Base-by-base conservation (phyloP, 2,888 invertebrate species). In the Drosophila sordidula region DNA sequence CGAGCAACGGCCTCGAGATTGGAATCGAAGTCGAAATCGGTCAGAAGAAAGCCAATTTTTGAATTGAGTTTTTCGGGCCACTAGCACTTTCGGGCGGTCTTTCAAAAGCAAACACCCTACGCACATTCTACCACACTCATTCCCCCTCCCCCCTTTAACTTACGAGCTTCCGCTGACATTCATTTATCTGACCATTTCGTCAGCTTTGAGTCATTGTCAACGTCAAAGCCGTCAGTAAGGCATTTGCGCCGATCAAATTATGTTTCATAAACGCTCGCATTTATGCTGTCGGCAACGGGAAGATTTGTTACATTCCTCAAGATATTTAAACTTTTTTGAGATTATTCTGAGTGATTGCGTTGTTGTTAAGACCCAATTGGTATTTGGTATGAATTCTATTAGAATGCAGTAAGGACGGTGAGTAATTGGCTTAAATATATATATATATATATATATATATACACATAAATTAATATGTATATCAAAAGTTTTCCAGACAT, bases 261-360 rank as follows among this genome's bases (percentile, higher is more conserved):
- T 90, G 91, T 90, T 90, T 90, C 90, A 90, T 90, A 90, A 90
- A 90, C 89, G 90, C 81, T 90, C 82, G 80, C 85, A 89, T 90
- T 89, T 90, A 83, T 88, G 86, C 89, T 85, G 74, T 71, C 79
- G 64, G 59, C 79, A 63, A 51, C 62, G 71, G 87, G 90, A 90
- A 90, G 91, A 90, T 90, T 91, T 91, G 90, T 90, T 90, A 90
- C 85, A 91, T 80, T 90, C 85, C 71, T 72, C 66, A 58, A 83
- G 79, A 80, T 86, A 86, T 90, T 90, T 85, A 65, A 75, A 70
- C 70, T 83, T 77, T 82, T 81, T 80, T 54, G 44, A 63, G 65
- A 70, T 77, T 52, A 64, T 68, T 46, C 25, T 49, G 32, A 45
- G 29, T 56, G 75, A 63, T 72, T 75, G 77, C 36, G 8, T 1